phyloP scores from a whole-genome alignment of 2,888 invertebrate genomes.

The Crossocerus cetratus region DNA sequence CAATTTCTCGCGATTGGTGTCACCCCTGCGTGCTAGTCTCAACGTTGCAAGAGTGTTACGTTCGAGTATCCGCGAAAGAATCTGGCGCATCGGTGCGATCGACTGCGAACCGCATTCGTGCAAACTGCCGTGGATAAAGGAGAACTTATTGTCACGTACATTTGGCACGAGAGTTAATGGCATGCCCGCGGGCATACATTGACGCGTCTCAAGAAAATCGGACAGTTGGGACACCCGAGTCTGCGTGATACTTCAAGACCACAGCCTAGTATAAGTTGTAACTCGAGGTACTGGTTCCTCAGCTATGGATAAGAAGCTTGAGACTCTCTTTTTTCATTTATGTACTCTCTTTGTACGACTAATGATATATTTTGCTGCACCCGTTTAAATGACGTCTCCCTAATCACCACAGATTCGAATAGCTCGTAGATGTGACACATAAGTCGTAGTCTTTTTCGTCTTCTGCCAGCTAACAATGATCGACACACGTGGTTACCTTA shows the following conservation, averaged over 20 bases:
- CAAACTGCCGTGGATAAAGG: slow-evolving; percentile 31
- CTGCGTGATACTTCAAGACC: slow-evolving; percentile 5
- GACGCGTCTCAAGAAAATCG: slow-evolving; percentile 19
- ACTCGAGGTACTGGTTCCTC: not conserved
- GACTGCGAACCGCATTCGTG: slow-evolving; percentile 10
- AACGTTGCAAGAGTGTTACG: not conserved
- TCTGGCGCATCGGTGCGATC: too few relatives aligned
- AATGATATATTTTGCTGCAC: slow-evolving; percentile 6
- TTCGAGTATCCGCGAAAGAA: slow-evolving; percentile 1
- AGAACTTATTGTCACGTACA: slow-evolving; percentile 64
- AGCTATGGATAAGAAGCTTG: slow-evolving; percentile 2
- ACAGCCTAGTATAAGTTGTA: not conserved
- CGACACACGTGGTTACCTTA: not conserved
- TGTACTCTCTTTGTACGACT: slow-evolving; percentile 2
- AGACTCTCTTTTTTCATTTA: slow-evolving; percentile 6
- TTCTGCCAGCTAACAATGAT: slow-evolving; percentile 1
- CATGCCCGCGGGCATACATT: slow-evolving; percentile 17
- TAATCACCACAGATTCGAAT: slow-evolving; percentile 6
- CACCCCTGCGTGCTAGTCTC: not conserved
- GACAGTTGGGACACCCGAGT: slow-evolving; percentile 14
- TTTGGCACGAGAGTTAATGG: slow-evolving; percentile 60
- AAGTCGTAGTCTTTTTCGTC: slow-evolving; percentile 1
- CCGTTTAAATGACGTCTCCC: slow-evolving; percentile 19
- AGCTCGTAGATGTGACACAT: slow-evolving; percentile 1
- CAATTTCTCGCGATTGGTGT: too few relatives aligned